Conservation (phyloP, 2,888 invertebrate genomes). For the Cheilosia vernalis region DNA sequence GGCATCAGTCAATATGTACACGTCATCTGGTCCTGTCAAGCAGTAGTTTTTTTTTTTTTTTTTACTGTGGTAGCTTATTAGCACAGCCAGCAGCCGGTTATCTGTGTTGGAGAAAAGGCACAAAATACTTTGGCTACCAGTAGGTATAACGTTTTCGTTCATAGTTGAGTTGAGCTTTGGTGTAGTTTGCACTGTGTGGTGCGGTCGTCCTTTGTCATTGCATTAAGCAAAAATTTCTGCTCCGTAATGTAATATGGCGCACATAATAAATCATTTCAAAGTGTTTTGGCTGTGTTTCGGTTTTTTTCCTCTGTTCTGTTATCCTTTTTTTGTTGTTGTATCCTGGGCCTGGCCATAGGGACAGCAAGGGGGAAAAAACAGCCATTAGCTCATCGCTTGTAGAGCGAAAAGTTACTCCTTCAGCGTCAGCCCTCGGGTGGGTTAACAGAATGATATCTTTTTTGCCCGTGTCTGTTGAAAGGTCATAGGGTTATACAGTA, state of each 20-base stretch:
- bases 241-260: slow-evolving; percentile 69
- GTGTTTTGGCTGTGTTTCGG: slow-evolving; percentile 51
- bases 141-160: background rate
- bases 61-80: slow-evolving; percentile 46
- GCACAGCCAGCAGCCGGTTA: slow-evolving; percentile 20
- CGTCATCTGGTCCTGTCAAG: slow-evolving; percentile 56
- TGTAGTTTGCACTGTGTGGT: slow-evolving; percentile 4
- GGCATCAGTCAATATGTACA: slow-evolving; percentile 60
- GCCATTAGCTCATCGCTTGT: slow-evolving; percentile 63
- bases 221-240: slow-evolving; percentile 68
- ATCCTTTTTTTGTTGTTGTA: slow-evolving; percentile 19
- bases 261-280: slow-evolving; percentile 73
- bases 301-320: slow-evolving; percentile 38
- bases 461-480: slow-evolving; percentile 32
- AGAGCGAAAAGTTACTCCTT: slow-evolving; percentile 59
- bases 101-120: slow-evolving; percentile 22
- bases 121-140: slow-evolving; percentile 33
- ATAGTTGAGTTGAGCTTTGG: slow-evolving; percentile 24
- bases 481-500: slow-evolving; percentile 33
- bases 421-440: slow-evolving; percentile 3
- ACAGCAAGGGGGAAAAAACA: slow-evolving; percentile 26
- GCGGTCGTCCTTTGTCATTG: slow-evolving; percentile 66
- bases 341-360: slow-evolving; percentile 5
- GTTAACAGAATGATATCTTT: slow-evolving; percentile 39
- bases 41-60: slow-evolving; percentile 13